phyloP scores from a whole-genome alignment of 2,888 invertebrate genomes.

The Serrognathus titanus region DNA sequence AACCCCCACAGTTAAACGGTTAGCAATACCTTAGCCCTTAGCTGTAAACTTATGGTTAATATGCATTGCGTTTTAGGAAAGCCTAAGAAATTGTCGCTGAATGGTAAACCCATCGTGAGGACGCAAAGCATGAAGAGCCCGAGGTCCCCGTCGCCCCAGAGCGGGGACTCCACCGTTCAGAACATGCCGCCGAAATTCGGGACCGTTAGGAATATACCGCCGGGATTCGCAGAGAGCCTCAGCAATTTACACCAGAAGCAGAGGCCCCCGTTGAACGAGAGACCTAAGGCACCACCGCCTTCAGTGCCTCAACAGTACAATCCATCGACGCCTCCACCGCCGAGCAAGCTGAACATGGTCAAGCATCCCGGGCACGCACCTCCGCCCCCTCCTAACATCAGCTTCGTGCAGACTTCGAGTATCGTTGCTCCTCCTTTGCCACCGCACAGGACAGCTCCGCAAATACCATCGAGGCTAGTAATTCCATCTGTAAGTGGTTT shows the following conservation, averaged over 20 bases:
- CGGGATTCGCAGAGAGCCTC: constrained; percentile 49
- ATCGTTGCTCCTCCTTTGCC: constrained; percentile 31
- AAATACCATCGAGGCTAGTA: constrained; percentile 36
- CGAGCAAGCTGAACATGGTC: constrained; percentile 33
- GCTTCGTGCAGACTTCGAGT: constrained; percentile 20
- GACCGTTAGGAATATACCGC: constrained; percentile 50
- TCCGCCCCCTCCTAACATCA: constrained; percentile 30
- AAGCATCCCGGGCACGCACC: constrained; percentile 38
- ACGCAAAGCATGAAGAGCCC: constrained; percentile 85
- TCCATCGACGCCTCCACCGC: constrained; percentile 46
- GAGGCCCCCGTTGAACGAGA: constrained; percentile 35
- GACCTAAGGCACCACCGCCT: constrained; percentile 46
- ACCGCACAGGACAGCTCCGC: constrained; percentile 37
- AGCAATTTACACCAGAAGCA: constrained; percentile 34
- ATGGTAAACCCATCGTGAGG: constrained; percentile 61
- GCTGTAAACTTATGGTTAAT: no score
- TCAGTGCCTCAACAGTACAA: constrained; percentile 46
- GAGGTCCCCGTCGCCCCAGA: constrained; percentile 61
- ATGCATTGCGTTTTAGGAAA: constrained; percentile 40
- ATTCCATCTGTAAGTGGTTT: constrained; percentile 34
- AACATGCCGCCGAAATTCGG: constrained; percentile 40
- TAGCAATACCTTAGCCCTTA: constrained; percentile 10
- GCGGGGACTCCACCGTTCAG: constrained; percentile 38
- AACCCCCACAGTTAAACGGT: constrained; percentile 64
- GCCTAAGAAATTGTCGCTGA: constrained; percentile 61